Percentiles rank a stretch among this genome's conserved stretches.
Conservation (phyloP, 1,140 invertebrate genomes). For the Proctacanthus coquilletti region DNA sequence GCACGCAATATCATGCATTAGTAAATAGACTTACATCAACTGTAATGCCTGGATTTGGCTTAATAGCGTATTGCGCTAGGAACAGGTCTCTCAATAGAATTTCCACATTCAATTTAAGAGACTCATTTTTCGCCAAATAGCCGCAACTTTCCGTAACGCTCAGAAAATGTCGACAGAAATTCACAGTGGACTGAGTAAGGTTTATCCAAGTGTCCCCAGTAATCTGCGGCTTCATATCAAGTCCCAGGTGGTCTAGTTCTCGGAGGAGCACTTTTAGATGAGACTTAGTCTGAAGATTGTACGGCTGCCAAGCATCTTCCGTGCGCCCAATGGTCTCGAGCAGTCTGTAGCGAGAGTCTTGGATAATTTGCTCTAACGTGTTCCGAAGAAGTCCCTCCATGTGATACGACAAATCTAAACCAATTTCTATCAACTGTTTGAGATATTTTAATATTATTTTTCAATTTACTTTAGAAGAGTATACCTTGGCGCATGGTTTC, state of each 20-base stretch:
- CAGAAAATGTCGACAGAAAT: slow-evolving; percentile 24
- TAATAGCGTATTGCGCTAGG: slow-evolving; percentile 19
- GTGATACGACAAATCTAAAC: slow-evolving; percentile 57
- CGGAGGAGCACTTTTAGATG: slow-evolving; percentile 32
- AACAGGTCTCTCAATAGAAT: slow-evolving; percentile 20
- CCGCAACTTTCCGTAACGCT: slow-evolving; percentile 24
- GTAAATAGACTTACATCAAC: slow-evolving; percentile 20
- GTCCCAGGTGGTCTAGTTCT: slow-evolving; percentile 33
- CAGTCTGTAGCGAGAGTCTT: slow-evolving; percentile 29
- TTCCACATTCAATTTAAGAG: slow-evolving; percentile 18
- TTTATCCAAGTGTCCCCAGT: slow-evolving; percentile 29
- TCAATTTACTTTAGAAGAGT: background rate
- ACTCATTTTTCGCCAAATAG: slow-evolving; percentile 21
- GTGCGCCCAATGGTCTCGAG: slow-evolving; percentile 51
- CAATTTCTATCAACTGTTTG: slow-evolving; percentile 38
- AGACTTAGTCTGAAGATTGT: slow-evolving; percentile 44
- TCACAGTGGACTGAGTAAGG: slow-evolving; percentile 24
- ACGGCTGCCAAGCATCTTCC: slow-evolving; percentile 60
- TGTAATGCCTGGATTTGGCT: slow-evolving; percentile 19
- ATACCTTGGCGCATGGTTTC: slow-evolving; percentile 55
- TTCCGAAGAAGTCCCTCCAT: slow-evolving; percentile 61
- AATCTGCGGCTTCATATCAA: slow-evolving; percentile 24
- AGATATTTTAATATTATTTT: background rate
- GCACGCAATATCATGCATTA: background rate
- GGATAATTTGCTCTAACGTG: slow-evolving; percentile 37